Percentiles rank a stretch among this genome's conserved stretches.
Conservation (phyloP, 2,113 vertebrate species). For the Lucifuga dentata region DNA sequence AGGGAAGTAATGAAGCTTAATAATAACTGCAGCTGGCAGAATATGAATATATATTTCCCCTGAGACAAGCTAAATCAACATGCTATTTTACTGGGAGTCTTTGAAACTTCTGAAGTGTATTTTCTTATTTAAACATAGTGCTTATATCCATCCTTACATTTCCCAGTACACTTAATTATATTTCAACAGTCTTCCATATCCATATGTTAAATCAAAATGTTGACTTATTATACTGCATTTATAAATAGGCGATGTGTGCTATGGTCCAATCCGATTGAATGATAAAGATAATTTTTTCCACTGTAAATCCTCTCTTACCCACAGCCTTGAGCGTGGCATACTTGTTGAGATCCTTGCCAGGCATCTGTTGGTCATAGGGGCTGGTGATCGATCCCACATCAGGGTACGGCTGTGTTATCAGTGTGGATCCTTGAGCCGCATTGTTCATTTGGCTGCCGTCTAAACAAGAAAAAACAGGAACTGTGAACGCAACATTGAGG, state of each 20-base stretch:
- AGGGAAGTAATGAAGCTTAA: neutral
- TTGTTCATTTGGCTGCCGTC: slow-evolving; percentile 92
- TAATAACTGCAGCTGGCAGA: slow-evolving; percentile 10
- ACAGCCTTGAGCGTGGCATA: slow-evolving; percentile 94
- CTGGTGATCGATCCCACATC: slow-evolving; percentile 89
- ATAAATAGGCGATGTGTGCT: slow-evolving; percentile 14
- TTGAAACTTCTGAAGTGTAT: neutral
- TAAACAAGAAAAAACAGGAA: slow-evolving; percentile 64
- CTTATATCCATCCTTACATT: too few species aligned
- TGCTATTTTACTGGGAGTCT: neutral
- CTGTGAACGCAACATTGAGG: neutral
- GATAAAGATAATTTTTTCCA: neutral
- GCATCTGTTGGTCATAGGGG: slow-evolving; percentile 89
- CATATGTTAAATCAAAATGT: neutral
- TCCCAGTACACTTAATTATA: slow-evolving; percentile 7
- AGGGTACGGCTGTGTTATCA: slow-evolving; percentile 90
- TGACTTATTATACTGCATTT: slow-evolving; percentile 18
- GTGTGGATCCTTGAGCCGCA: slow-evolving; percentile 84
- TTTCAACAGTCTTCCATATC: neutral
- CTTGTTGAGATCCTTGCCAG: slow-evolving; percentile 91
- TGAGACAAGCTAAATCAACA: slow-evolving; percentile 4
- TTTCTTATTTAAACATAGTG: too few species aligned
- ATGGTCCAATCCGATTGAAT: slow-evolving; percentile 20
- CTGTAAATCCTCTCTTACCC: slow-evolving; percentile 83
- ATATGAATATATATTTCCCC: slow-evolving; percentile 7